A percentile compares a stretch with the other conserved stretches of the same genome.
phyloP scores from a whole-genome alignment of 2,113 vertebrate species.

The Oplegnathus fasciatus region DNA sequence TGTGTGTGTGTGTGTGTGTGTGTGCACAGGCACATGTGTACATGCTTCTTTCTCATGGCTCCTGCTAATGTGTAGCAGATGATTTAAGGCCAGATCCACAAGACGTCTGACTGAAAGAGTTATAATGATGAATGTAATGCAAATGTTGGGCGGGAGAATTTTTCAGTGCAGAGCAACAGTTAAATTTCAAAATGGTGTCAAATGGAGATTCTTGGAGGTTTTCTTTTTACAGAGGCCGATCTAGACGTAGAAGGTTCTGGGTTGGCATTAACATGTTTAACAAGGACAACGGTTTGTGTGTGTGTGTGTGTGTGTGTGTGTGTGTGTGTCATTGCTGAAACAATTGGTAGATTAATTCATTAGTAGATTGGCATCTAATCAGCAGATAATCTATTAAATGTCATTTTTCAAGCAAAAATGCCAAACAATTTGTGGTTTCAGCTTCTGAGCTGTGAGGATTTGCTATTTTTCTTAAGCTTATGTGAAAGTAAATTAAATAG shows the following conservation, averaged over 20 bases:
- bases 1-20: constrained; percentile 28
- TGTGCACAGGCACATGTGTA: constrained; percentile 35
- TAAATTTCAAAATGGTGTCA: constrained; percentile 3
- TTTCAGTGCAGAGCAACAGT: constrained; percentile 1
- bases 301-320: too few relatives aligned
- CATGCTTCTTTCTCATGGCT: constrained; percentile 60
- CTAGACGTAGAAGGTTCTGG: not conserved
- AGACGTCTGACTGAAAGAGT: constrained; percentile 68
- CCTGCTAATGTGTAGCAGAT: constrained; percentile 82
- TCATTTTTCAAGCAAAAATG: not conserved
- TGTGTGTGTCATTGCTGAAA: not conserved
- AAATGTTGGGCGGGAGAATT: constrained; percentile 64
- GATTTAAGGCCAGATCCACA: constrained; percentile 69
- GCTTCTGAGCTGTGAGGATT: not conserved
- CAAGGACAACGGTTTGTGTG: not conserved
- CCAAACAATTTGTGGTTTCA: not conserved
- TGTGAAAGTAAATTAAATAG: not conserved
- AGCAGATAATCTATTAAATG: not conserved
- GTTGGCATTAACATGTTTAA: not conserved
- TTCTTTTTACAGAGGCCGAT: not conserved
- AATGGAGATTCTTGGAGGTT: not conserved
- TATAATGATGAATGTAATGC: constrained; percentile 72
- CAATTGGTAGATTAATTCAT: not conserved
- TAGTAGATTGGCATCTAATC: not conserved
- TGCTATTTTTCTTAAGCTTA: not conserved